Conservation (phyloP, 2,888 invertebrate genomes). For the Copidosoma aretas region DNA sequence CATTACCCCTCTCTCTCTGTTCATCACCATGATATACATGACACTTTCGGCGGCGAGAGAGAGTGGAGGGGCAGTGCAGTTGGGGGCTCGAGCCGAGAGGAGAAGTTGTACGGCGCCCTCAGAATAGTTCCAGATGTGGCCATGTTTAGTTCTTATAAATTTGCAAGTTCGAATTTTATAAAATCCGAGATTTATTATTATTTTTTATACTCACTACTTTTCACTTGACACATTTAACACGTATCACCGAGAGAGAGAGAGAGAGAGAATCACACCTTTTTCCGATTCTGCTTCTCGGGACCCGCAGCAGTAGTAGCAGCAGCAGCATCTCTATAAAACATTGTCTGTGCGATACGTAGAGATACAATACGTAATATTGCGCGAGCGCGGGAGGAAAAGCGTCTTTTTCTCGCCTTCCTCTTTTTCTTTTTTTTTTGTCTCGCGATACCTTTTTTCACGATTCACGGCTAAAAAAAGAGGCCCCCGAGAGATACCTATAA, state of each 20-base stretch:
- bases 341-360: too few species aligned
- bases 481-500: background rate
- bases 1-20: too few species aligned
- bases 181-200: background rate
- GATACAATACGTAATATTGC: too few species aligned
- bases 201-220: too few species aligned
- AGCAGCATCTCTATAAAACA: too few species aligned
- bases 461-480: background rate
- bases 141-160: slow-evolving; percentile 61
- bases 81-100: background rate
- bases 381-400: too few species aligned
- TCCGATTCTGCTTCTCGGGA: too few species aligned
- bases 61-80: slow-evolving; percentile 11
- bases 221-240: too few species aligned
- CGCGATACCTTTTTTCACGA: background rate
- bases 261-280: background rate
- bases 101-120: slow-evolving; percentile 43
- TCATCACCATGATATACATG: too few species aligned
- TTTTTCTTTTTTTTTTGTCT: background rate
- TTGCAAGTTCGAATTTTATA: slow-evolving; percentile 46
- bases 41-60: background rate
- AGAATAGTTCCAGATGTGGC: slow-evolving; percentile 63
- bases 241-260: slow-evolving; percentile 2
- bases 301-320: too few species aligned
- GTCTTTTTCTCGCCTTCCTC: too few species aligned